Base-by-base conservation (phyloP, 2,113 vertebrate species). In the Planiliza haematocheilus region DNA sequence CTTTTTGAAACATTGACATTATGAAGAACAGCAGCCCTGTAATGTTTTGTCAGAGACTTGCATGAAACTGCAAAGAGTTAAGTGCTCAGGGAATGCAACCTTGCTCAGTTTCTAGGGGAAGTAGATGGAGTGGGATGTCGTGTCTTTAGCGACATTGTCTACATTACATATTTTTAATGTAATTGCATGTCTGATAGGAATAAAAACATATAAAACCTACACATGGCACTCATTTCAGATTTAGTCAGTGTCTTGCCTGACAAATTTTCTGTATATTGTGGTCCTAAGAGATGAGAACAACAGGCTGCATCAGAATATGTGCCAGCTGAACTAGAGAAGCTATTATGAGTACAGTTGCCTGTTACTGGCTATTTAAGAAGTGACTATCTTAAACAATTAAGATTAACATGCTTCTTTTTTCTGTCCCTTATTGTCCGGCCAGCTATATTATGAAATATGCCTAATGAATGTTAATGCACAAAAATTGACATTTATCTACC, bases 291-390 rank as follows among this genome's bases (percentile, higher is more conserved):
- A 70, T 37, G 8, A 37, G 3, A 65, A 30, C 45, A 12, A 30
- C 51, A 12, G 17, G 16, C 57, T 24, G 13, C 24, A 58, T 59
- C 8, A 18, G 11, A 42, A 46, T 7, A 52, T 30, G 39, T 55
- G n/a, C 36, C 65, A 60, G 38, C 57, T 72, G 57, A n/a, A 43
- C 17, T 12, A 9, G 16, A 67, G 59, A 39, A 66, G 46, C 69
- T 78, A 43, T 63, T 74, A 24, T 9, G 41, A 51, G 16, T 7
- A 30, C 52, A 41, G 36, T 41, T 59, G 16, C 59, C 46, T 57
- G 34, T 70, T 64, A 42, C 16, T 38, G 16, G 17, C 13, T 77
- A 52, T 68, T 75, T 4, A 55, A 68, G 14, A 65, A 52, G 13
- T 24, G 58, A 55, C 21, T 58, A 7, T 56, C 1, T 68, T 12